Evolutionary conservation across 2,888 invertebrate species (phyloP).

Genomic region (Macrophya alboannulata): DNA sequence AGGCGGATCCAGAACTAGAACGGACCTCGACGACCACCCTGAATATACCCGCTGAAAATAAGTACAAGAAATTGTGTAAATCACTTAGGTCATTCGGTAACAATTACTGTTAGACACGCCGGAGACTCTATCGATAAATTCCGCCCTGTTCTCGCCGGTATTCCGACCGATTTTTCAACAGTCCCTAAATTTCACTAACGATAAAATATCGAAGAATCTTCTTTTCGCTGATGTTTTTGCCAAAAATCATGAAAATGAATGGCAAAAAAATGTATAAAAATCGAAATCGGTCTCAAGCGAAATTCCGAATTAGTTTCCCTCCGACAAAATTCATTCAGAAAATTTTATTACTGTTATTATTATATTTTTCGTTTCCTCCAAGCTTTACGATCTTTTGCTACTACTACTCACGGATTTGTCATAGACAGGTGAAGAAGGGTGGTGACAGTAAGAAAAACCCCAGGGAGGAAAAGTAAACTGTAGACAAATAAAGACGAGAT

Average conservation of each 20-base stretch:
- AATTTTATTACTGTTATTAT: too few relatives aligned
- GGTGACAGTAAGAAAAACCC: conserved; percentile 50
- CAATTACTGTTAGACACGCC: conserved; percentile 69
- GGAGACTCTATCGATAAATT: conserved; percentile 64
- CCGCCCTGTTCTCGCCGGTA: not conserved
- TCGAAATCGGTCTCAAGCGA: conserved; percentile 50
- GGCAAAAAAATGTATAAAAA: not conserved
- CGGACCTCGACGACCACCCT: conserved; percentile 55
- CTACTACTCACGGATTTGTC: conserved; percentile 69
- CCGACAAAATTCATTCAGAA: not conserved
- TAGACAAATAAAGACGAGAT: conserved; percentile 58
- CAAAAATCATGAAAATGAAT: too few relatives aligned
- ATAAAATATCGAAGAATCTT: not conserved
- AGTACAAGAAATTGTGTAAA: conserved; percentile 63
- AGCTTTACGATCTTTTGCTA: not conserved
- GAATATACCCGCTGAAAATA: conserved; percentile 30
- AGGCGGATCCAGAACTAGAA: conserved; percentile 34
- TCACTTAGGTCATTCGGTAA: conserved; percentile 66
- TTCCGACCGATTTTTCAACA: conserved; percentile 50
- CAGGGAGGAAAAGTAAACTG: conserved; percentile 56
- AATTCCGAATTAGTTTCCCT: conserved; percentile 49
- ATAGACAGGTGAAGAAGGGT: conserved; percentile 74
- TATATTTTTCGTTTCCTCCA: not conserved
- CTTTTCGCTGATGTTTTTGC: too few relatives aligned
- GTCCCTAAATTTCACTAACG: not conserved